A percentile compares a stretch with the other conserved stretches of the same genome.
Conservation (phyloP, 2,113 vertebrate genomes). For the Hypocryptadius cinnamomeus region DNA sequence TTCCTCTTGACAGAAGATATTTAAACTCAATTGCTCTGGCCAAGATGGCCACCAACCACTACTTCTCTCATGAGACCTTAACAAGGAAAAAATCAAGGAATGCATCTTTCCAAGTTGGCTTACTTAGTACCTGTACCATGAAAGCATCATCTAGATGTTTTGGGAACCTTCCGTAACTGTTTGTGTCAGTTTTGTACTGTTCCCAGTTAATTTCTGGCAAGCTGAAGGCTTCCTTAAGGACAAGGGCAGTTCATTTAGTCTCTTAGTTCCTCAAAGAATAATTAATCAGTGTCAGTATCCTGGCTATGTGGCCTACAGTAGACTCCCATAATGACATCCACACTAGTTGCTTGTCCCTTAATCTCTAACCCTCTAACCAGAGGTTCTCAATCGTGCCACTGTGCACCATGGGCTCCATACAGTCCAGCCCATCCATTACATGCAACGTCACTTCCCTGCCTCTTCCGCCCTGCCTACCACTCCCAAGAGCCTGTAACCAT, state of each 20-base stretch:
- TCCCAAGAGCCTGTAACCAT: neutral
- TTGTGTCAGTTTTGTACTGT: neutral
- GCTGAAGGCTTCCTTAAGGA: neutral
- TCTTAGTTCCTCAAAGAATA: neutral
- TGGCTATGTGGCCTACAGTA: neutral
- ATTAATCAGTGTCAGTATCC: neutral
- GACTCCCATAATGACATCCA: neutral
- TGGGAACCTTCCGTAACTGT: neutral
- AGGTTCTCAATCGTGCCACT: fast-evolving
- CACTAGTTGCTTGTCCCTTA: neutral
- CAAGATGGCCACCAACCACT: neutral
- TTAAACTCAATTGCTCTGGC: neutral
- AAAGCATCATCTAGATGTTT: too few relatives aligned
- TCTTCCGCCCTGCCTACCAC: neutral
- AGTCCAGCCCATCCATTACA: neutral
- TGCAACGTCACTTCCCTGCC: fast-evolving
- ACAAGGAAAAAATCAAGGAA: neutral
- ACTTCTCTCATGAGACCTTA: neutral
- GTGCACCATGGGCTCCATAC: too few relatives aligned
- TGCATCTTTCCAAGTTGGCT: neutral
- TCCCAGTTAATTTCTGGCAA: neutral
- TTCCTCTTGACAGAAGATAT: neutral
- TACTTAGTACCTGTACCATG: neutral
- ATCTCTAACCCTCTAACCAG: neutral
- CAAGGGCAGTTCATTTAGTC: neutral